Evolutionary conservation across 2,888 invertebrate genomes (phyloP).

Genomic region (Maniola hyperantus): DNA sequence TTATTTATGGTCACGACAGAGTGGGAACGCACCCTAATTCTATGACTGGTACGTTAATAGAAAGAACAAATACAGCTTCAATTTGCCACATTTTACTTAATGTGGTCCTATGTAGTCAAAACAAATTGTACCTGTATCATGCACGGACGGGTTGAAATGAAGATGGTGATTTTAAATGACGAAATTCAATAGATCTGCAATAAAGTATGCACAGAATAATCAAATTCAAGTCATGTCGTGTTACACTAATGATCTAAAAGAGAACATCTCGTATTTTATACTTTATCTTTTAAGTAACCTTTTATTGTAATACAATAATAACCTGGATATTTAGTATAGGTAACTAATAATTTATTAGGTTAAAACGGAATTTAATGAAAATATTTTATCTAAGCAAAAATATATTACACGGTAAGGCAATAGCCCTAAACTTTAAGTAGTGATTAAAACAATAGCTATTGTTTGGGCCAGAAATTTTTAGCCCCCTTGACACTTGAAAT

Average conservation of each 20-base stretch:
- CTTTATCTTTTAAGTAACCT: background rate
- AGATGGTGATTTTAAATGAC: too few relatives aligned
- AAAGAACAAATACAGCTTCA: too few relatives aligned
- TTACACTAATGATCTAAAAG: background rate
- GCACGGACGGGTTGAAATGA: too few relatives aligned
- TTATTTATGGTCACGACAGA: too few relatives aligned
- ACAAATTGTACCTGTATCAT: too few relatives aligned
- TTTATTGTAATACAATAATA: background rate
- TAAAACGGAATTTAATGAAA: slow-evolving; percentile 26
- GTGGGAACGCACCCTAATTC: too few relatives aligned
- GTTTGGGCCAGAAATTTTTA: slow-evolving; percentile 36
- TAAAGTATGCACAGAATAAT: background rate
- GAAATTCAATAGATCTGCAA: too few relatives aligned
- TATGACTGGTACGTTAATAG: too few relatives aligned
- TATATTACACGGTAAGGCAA: slow-evolving; percentile 23
- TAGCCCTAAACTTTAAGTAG: slow-evolving; percentile 30
- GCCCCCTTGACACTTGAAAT: slow-evolving; percentile 38
- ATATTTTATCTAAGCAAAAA: slow-evolving; percentile 28
- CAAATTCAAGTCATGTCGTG: background rate
- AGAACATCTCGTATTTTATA: too few relatives aligned
- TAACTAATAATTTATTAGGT: background rate
- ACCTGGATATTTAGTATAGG: slow-evolving; percentile 7
- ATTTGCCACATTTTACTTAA: too few relatives aligned
- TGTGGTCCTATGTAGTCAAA: too few relatives aligned
- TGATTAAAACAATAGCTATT: slow-evolving; percentile 38